Percentiles rank a stretch among this genome's conserved stretches.
phyloP scores from a whole-genome alignment of 2,888 invertebrate species.

The Pristionchus maxplancki region DNA sequence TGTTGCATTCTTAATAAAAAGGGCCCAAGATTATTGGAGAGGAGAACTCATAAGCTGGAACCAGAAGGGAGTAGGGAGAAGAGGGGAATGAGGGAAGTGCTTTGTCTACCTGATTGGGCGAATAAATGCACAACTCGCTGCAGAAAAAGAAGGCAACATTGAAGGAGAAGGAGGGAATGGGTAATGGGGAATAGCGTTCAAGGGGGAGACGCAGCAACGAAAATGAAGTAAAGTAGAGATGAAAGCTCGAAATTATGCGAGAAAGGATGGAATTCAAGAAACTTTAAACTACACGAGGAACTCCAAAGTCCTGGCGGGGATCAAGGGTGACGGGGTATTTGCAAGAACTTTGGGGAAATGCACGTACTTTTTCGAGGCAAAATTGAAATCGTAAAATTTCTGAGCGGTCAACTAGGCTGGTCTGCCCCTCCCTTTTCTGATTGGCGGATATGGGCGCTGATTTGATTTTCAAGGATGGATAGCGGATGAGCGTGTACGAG shows the following conservation, averaged over 20 bases:
- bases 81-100: background rate
- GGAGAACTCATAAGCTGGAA: constrained; percentile 41
- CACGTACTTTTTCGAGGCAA: background rate
- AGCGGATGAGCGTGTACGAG: background rate
- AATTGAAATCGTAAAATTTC: background rate
- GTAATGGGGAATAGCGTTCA: background rate
- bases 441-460: constrained; percentile 10
- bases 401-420: background rate
- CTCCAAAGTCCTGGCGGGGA: background rate
- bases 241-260: constrained; percentile 27
- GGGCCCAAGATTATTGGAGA: constrained; percentile 17
- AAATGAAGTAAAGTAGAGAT: background rate
- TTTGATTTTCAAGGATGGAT: background rate
- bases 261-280: background rate
- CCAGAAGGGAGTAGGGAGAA: background rate
- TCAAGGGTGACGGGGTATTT: background rate
- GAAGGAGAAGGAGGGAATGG: background rate
- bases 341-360: background rate
- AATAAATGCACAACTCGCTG: constrained; percentile 20
- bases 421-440: background rate
- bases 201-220: background rate
- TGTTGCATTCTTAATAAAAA: constrained; percentile 46
- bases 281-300: background rate
- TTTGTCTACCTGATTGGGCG: constrained; percentile 37
- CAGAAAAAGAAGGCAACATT: constrained; percentile 16